phyloP scores from a whole-genome alignment of 2,888 invertebrate genomes.

The Polymixis lichenea region DNA sequence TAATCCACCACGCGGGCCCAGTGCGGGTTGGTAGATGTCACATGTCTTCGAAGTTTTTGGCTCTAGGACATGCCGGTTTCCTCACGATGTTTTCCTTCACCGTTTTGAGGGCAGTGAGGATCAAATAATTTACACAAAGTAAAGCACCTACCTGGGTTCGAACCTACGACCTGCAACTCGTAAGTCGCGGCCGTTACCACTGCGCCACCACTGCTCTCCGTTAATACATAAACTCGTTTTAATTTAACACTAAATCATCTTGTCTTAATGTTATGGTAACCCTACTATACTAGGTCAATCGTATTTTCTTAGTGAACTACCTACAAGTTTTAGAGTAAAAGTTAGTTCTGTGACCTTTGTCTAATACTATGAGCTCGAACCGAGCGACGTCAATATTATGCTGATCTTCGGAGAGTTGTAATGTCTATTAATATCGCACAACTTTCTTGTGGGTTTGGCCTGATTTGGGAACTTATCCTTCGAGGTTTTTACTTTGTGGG shows the following conservation, averaged over 20 bases:
- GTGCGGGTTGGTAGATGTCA: too few relatives aligned
- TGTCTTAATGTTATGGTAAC: not conserved
- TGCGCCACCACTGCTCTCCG: too few relatives aligned
- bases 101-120: too few relatives aligned
- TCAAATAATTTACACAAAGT: too few relatives aligned
- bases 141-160: too few relatives aligned
- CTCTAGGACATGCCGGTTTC: too few relatives aligned
- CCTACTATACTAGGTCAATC: slow-evolving; percentile 9
- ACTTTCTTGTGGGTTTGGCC: not conserved
- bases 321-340: slow-evolving; percentile 35
- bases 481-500: not conserved
- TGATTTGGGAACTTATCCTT: not conserved
- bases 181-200: too few relatives aligned
- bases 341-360: slow-evolving; percentile 25
- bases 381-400: slow-evolving; percentile 37
- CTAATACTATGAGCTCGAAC: slow-evolving; percentile 4
- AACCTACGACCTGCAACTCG: too few relatives aligned
- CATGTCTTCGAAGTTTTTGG: too few relatives aligned
- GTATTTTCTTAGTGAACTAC: slow-evolving; percentile 34
- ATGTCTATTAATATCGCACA: slow-evolving; percentile 14
- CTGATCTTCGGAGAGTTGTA: slow-evolving; percentile 25
- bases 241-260: not conserved
- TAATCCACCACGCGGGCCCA: too few relatives aligned
- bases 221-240: not conserved
- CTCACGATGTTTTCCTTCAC: too few relatives aligned